Conservation (phyloP, 2,888 invertebrate species). For the Plusia festucae region DNA sequence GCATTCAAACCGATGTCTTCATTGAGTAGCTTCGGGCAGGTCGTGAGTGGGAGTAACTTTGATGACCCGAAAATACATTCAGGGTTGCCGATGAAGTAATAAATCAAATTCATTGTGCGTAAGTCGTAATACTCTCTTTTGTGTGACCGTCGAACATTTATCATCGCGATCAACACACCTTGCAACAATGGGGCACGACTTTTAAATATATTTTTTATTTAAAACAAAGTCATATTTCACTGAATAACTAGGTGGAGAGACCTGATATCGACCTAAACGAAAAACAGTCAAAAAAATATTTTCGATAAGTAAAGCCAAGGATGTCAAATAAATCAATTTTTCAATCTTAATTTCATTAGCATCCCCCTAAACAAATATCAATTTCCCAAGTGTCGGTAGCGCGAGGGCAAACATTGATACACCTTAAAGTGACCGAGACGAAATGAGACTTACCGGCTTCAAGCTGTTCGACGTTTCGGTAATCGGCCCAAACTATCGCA, state of each 20-base stretch:
- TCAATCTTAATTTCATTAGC: no score
- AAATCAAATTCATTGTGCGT: slow-evolving; percentile 84
- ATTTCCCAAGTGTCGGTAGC: background rate
- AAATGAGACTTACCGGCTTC: no score
- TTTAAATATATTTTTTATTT: slow-evolving; percentile 19
- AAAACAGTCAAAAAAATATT: background rate
- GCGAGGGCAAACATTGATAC: background rate
- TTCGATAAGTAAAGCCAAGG: background rate
- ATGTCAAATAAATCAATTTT: no score
- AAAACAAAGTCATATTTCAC: background rate
- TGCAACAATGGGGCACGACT: slow-evolving; percentile 58
- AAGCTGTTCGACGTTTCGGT: no score
- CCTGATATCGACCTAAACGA: background rate
- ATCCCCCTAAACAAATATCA: background rate
- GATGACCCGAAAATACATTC: slow-evolving; percentile 81
- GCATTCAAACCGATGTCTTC: slow-evolving; percentile 84
- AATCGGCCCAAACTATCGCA: no score
- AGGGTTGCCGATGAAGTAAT: slow-evolving; percentile 80
- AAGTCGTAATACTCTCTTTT: slow-evolving; percentile 76
- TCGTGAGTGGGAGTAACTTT: slow-evolving; percentile 84
- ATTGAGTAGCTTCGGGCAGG: slow-evolving; percentile 81
- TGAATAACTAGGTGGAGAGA: background rate
- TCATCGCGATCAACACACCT: slow-evolving; percentile 73
- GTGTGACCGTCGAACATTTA: slow-evolving; percentile 72
- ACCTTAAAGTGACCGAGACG: no score